These are phyloP conservation scores for Latheticus oryzae DNA, from an alignment of 2,888 invertebrate species.

Conservation along the genomic window DNA sequence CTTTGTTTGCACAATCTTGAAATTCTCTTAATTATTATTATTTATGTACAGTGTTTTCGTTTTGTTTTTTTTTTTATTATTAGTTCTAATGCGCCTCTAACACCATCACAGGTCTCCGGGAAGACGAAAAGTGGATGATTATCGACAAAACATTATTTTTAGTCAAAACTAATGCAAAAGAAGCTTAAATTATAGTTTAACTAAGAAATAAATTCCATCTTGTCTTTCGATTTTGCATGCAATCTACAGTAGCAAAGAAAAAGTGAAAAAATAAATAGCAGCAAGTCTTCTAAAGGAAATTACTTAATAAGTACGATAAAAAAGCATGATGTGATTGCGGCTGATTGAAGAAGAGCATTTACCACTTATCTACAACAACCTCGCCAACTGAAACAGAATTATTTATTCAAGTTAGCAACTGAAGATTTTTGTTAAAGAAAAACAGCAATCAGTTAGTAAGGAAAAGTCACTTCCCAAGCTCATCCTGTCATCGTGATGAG, in stretches of 20 bases:
- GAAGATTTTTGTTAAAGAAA: no score
- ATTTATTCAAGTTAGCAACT: no score
- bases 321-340: constrained; percentile 54
- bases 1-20: constrained; percentile 38
- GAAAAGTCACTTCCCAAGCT: constrained; percentile 43
- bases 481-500: constrained; percentile 49
- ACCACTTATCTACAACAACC: constrained; percentile 78
- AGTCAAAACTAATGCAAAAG: constrained; percentile 33
- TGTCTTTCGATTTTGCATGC: constrained; percentile 38
- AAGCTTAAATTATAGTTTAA: constrained; percentile 36
- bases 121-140: constrained; percentile 49
- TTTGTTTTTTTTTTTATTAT: no score
- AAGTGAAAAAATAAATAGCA: constrained; percentile 54
- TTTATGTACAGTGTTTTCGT: constrained; percentile 51
- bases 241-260: constrained; percentile 36
- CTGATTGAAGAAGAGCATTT: constrained; percentile 59
- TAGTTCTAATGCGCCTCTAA: constrained; percentile 52
- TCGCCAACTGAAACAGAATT: constrained; percentile 75
- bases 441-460: constrained; percentile 28
- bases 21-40: constrained; percentile 48
- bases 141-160: constrained; percentile 29
- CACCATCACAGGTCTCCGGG: constrained; percentile 61
- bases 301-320: constrained; percentile 48
- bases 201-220: constrained; percentile 27
- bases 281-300: constrained; percentile 53